Percentiles rank a stretch among this genome's conserved stretches.
phyloP scores from a whole-genome alignment of 2,113 vertebrate species.

The Orthonyx spaldingii region DNA sequence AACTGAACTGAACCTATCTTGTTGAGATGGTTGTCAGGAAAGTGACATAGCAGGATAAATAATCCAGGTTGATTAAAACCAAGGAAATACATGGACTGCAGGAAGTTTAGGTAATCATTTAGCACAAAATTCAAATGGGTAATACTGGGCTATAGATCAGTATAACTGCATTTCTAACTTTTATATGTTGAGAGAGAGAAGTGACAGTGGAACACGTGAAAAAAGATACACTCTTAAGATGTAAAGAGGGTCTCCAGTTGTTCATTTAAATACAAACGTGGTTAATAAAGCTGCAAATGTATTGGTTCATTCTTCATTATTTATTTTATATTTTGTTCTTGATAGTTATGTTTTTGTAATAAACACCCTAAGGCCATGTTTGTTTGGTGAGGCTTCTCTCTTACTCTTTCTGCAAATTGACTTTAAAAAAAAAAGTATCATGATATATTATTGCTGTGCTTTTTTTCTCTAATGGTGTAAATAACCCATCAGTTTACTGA shows the following conservation, averaged over 20 bases:
- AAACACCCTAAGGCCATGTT: accelerated
- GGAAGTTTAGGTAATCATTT: neutral
- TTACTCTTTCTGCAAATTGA: neutral
- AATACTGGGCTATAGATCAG: neutral
- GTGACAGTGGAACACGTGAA: neutral
- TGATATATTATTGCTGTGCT: neutral
- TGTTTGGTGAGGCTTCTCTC: neutral
- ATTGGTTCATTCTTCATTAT: neutral
- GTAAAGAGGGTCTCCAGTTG: neutral
- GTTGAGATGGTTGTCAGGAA: neutral
- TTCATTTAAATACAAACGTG: neutral
- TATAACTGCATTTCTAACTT: neutral
- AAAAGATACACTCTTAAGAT: neutral
- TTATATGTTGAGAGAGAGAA: neutral
- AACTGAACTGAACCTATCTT: neutral
- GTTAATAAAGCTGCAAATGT: neutral
- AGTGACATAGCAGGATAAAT: neutral
- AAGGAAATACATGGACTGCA: neutral
- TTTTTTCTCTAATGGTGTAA: neutral
- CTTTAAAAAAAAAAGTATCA: neutral
- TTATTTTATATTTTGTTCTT: neutral
- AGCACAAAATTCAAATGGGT: neutral
- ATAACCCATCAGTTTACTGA: neutral
- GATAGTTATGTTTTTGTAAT: neutral
- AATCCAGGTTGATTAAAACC: neutral